Base-by-base conservation (phyloP, 2,888 invertebrate genomes). In the Notodromas monacha region DNA sequence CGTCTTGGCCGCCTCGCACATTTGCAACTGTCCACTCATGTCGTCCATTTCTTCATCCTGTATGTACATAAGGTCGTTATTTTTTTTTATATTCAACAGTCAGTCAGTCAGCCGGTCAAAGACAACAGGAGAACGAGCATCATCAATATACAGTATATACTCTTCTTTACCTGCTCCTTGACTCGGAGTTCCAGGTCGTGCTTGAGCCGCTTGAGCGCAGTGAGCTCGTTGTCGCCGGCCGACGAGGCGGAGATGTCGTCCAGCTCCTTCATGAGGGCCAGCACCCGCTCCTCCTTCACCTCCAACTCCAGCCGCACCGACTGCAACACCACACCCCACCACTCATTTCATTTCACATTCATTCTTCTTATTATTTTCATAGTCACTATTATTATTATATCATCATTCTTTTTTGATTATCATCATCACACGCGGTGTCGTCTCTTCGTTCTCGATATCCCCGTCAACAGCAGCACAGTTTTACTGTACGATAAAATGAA, bases 31-130 rank as follows among this genome's bases (percentile, higher is more conserved):
- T 3, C 79, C 84, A 3, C 84, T 81, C 45, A 84, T 60, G 45
- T 92, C 89, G 44, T 89, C 89, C 30, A 89, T 55, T 48, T 89
- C 89, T 46, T 89, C 86, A 45, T 86, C 86, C 51, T 49, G 34
- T 16, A n/a, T n/a, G n/a, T n/a, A n/a, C n/a, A n/a, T n/a, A 30
- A 30, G 30, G n/a, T n/a, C n/a, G n/a, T n/a, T n/a, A n/a, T n/a
- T n/a, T n/a, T n/a, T n/a, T n/a, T n/a, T n/a, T n/a, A n/a, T n/a
- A n/a, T n/a, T n/a, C n/a, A n/a, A n/a, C n/a, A n/a, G n/a, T n/a
- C n/a, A n/a, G n/a, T n/a, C n/a, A n/a, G n/a, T n/a, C n/a, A n/a
- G n/a, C n/a, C n/a, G n/a, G n/a, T n/a, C n/a, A n/a, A n/a, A n/a
- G n/a, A n/a, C n/a, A n/a, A n/a, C n/a, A n/a, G n/a, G n/a, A n/a